Evolutionary conservation across 1,140 invertebrate species (phyloP), one percentile per base, ranked within the genome.

Genomic region (Heterodera carotae): DNA sequence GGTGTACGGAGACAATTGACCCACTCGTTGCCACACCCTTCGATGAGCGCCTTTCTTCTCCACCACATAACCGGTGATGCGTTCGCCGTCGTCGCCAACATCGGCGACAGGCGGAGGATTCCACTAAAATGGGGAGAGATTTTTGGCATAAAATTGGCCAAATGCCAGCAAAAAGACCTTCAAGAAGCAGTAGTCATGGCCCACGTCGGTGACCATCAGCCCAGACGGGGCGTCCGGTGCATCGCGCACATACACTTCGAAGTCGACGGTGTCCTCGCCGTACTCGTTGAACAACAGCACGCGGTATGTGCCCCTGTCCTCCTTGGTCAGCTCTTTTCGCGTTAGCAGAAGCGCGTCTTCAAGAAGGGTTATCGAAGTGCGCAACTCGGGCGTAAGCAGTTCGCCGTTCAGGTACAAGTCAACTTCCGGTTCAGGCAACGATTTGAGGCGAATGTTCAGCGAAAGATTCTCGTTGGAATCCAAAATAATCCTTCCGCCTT

Each of bases 21-120:
- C 85, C 56, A 84, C 86, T 59, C 76, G 70, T 77, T 86, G 84
- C 64, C 53, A 80, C 27, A 77, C 73, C 34, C 79, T 73, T 27
- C 79, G 82, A 33, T 80, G 48, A 10, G 43, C 59, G 6, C 56
- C 71, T 33, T 80, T 88, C 90, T 96, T 93, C 89, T 98, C 93
- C 80, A 98, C 89, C 73, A 96, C 91, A 88, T 98, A 99, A 25
- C 95, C 95, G 86, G 93, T 93, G 79, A 99, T 93, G 87, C 94
- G 94, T 33, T 93, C 91, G 70, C 96, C 96, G 71, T 96, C 96
- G 88, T 99, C 95, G 86, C 92, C 7, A 18, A 34, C 31, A 56
- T 18, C n/a, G 2, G 56, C 1, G 2, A n/a, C 92, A 80, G 92
- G 91, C 6, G 97, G 97, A 86, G 89, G 94, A 91, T 84, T 92